Conservation (phyloP, 2,113 vertebrate species). For the Antigone vipio region DNA sequence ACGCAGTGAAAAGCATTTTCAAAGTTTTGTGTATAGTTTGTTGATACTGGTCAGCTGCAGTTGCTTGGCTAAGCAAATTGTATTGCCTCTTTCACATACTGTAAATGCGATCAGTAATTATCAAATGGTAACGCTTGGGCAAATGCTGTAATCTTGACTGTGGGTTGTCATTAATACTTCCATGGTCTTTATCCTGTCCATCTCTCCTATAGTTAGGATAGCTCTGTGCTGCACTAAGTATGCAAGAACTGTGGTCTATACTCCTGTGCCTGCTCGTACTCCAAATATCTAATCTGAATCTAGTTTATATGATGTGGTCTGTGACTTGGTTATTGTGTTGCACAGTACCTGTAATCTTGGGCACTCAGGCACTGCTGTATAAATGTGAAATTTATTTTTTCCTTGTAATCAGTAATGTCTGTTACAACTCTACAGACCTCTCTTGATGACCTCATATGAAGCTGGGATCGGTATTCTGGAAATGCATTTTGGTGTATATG, state of each 20-base stretch:
- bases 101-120: neutral
- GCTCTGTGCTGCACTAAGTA: neutral
- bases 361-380: neutral
- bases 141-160: neutral
- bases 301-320: neutral
- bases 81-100: neutral
- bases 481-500: neutral
- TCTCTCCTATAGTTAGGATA: neutral
- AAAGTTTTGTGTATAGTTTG: neutral
- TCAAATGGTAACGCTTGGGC: rapidly evolving
- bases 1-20: neutral
- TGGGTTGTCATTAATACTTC: neutral
- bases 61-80: neutral
- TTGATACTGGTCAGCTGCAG: neutral
- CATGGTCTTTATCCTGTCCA: neutral
- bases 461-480: neutral
- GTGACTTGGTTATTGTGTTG: neutral
- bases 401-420: neutral
- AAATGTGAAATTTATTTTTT: neutral
- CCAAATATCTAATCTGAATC: neutral
- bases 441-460: neutral
- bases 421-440: neutral
- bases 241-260: neutral
- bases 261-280: neutral
- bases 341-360: neutral